phyloP scores from a whole-genome alignment of 2,797 vertebrate genomes.

The Brachyrhaphis roseni region DNA sequence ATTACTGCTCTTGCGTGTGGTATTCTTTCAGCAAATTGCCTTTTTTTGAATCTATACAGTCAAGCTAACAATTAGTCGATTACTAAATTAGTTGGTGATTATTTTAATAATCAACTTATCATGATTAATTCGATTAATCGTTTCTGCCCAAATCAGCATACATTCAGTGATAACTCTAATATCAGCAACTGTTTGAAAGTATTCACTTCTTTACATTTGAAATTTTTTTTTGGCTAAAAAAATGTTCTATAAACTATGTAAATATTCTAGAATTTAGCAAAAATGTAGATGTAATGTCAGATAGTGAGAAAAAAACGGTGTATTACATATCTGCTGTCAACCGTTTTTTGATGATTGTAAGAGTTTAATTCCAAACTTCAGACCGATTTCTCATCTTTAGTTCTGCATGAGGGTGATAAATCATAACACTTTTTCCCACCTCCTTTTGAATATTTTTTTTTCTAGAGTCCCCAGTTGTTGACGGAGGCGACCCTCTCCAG shows the following conservation, averaged over 20 bases:
- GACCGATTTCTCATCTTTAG: not conserved
- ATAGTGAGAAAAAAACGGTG: not conserved
- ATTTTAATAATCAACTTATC: too few species aligned
- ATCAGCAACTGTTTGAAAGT: not conserved
- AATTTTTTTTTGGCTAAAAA: not conserved
- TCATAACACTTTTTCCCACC: not conserved
- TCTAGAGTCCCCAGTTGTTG: slow-evolving; percentile 68
- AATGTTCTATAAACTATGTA: not conserved
- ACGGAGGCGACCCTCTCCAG: slow-evolving; percentile 74
- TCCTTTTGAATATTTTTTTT: not conserved
- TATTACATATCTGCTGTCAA: not conserved
- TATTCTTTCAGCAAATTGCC: too few species aligned
- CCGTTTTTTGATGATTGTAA: not conserved
- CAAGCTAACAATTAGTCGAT: too few species aligned
- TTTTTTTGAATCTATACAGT: too few species aligned
- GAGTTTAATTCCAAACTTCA: not conserved
- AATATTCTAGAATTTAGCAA: not conserved
- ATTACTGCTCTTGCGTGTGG: too few species aligned
- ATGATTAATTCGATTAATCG: too few species aligned
- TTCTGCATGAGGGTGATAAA: not conserved
- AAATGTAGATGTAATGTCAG: not conserved
- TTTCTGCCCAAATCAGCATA: too few species aligned
- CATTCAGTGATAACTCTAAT: not conserved
- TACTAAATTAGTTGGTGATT: too few species aligned
- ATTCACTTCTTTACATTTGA: not conserved